Percentiles rank a stretch among this genome's conserved stretches.
phyloP scores from a whole-genome alignment of 1,140 invertebrate species.

The Atta texana region DNA sequence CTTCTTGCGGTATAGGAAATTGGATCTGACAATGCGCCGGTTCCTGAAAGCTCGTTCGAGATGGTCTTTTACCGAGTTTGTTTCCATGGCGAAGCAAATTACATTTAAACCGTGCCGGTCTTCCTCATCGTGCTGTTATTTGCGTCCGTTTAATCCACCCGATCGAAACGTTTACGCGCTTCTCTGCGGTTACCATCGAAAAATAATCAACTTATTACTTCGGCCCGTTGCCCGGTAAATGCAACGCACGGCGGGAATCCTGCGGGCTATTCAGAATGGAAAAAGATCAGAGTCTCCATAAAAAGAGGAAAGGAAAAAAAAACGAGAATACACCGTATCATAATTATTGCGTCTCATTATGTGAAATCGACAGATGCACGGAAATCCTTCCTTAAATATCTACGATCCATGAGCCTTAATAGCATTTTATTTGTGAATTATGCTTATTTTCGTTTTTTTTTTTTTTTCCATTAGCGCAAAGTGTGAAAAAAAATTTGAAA shows the following conservation, averaged over 20 bases:
- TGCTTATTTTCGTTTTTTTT: background rate
- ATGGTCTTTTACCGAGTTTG: constrained; percentile 43
- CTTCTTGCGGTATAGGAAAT: constrained; percentile 52
- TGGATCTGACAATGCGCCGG: constrained; percentile 45
- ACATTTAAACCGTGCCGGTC: constrained; percentile 42
- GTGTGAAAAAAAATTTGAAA: background rate
- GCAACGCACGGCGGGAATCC: constrained; percentile 2
- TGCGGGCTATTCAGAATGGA: constrained; percentile 32
- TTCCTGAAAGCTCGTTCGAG: constrained; percentile 46
- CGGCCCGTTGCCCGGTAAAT: constrained; percentile 31
- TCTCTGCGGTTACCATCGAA: constrained; percentile 52
- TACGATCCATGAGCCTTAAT: constrained; percentile 22
- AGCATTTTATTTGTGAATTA: constrained; percentile 3
- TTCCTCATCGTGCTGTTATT: constrained; percentile 32
- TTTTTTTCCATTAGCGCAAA: background rate
- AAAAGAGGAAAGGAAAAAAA: background rate
- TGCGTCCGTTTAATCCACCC: constrained; percentile 46
- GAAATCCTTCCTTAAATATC: constrained; percentile 8
- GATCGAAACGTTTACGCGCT: constrained; percentile 49
- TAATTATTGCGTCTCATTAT: constrained; percentile 39
- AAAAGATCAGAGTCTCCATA: background rate
- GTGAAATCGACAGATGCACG: constrained; percentile 10
- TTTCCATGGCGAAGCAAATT: constrained; percentile 51
- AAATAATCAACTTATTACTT: constrained; percentile 56
- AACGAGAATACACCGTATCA: background rate